Percentiles rank a stretch among this genome's conserved stretches.
phyloP scores from a whole-genome alignment of 2,113 vertebrate species.

The Sceloporus undulatus region DNA sequence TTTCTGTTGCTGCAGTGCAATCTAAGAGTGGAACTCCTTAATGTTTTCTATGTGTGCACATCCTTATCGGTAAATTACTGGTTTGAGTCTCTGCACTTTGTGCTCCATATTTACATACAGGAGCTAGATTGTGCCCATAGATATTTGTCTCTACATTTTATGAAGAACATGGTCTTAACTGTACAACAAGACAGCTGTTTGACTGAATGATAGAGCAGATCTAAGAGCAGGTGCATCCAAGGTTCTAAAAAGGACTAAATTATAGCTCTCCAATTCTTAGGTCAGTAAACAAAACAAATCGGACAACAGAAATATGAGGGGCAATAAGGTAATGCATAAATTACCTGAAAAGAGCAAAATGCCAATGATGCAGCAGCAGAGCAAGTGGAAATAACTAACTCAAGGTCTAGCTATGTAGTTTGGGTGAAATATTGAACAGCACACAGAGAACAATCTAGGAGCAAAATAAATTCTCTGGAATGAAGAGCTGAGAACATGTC shows the following conservation, averaged over 20 bases:
- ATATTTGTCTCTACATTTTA: neutral
- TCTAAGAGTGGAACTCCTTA: neutral
- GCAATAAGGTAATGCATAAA: conserved; percentile 24
- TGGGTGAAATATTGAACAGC: conserved; percentile 18
- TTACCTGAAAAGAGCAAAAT: conserved; percentile 17
- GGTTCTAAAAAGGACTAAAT: conserved; percentile 19
- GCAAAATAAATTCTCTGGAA: conserved; percentile 29
- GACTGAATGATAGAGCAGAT: conserved; percentile 4
- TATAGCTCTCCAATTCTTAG: conserved; percentile 22
- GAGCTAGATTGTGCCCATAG: neutral
- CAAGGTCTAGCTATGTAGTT: conserved; percentile 24
- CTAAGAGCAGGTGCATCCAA: neutral
- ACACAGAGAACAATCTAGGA: conserved; percentile 20
- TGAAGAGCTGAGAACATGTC: conserved; percentile 24
- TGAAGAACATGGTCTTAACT: neutral
- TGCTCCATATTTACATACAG: neutral
- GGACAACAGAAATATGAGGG: conserved; percentile 13
- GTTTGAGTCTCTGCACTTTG: neutral
- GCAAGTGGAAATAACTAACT: conserved; percentile 28
- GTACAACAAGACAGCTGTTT: neutral
- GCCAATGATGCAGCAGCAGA: neutral
- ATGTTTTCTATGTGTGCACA: neutral
- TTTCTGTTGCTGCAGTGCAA: neutral
- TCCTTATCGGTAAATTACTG: neutral
- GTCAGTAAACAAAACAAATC: conserved; percentile 27